Percentiles rank a stretch among this genome's conserved stretches.
Evolutionary conservation across 92 coral and sea anemone genomes (phyloP).

Genomic region (Phenganax stokvisi): DNA sequence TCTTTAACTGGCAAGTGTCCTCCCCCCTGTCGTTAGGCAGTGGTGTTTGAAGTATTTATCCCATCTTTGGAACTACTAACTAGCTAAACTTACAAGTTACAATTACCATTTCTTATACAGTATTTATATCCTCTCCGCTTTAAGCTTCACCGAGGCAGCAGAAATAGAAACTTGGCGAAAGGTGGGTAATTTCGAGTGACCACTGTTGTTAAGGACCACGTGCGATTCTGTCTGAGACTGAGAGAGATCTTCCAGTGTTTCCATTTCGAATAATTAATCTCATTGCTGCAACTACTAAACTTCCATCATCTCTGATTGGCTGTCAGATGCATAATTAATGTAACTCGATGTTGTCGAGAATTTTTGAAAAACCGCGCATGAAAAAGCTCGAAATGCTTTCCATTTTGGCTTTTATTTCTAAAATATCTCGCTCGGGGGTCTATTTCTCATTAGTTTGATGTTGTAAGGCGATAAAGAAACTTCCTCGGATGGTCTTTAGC

Average conservation of each 20-base stretch:
- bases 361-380: slow-evolving; percentile 43
- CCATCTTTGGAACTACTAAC: background rate
- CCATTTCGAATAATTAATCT: background rate
- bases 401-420: slow-evolving; percentile 2
- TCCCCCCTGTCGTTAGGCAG: no score
- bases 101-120: slow-evolving; percentile 1
- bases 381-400: background rate
- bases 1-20: no score
- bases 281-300: slow-evolving; percentile 34
- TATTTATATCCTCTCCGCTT: slow-evolving; percentile 32
- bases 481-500: slow-evolving; percentile 13
- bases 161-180: no score
- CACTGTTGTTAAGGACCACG: background rate
- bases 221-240: no score
- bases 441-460: slow-evolving; percentile 10
- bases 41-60: background rate
- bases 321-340: slow-evolving; percentile 9
- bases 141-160: slow-evolving; percentile 35
- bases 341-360: background rate
- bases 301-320: slow-evolving; percentile 29
- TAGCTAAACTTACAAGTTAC: background rate
- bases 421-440: slow-evolving; percentile 9
- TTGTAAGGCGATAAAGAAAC: slow-evolving; percentile 17
- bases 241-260: background rate
- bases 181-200: no score